These are phyloP conservation scores for Lepidocyrtinus sp. DNA, from an alignment of 2,888 invertebrate species.

Conservation along the genomic window DNA sequence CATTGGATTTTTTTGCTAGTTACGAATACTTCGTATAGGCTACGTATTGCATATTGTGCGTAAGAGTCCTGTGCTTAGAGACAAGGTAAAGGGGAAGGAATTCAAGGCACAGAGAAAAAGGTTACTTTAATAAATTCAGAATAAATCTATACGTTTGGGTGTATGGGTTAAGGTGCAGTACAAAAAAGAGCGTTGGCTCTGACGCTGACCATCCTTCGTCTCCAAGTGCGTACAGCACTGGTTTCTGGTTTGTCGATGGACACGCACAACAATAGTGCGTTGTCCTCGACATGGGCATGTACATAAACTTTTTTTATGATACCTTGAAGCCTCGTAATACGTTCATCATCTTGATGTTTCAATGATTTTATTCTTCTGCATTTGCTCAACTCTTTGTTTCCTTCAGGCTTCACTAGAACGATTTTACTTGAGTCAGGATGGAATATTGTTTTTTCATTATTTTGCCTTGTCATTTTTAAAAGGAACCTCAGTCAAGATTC, in stretches of 20 bases:
- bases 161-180: not conserved
- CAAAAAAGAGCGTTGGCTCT: not conserved
- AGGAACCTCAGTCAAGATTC: not conserved
- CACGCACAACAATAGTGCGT: slow-evolving; percentile 39
- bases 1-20: too few relatives aligned
- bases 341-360: not conserved
- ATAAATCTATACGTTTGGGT: not conserved
- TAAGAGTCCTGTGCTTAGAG: not conserved
- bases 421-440: not conserved
- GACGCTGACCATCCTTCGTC: slow-evolving; percentile 1
- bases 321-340: not conserved
- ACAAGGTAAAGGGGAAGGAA: slow-evolving; percentile 31
- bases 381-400: too few relatives aligned
- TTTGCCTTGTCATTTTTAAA: not conserved
- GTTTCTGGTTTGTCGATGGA: too few relatives aligned
- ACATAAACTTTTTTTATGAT: not conserved
- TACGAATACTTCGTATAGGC: too few relatives aligned
- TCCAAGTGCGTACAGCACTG: not conserved
- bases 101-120: slow-evolving; percentile 12
- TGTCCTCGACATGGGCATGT: slow-evolving; percentile 26
- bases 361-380: not conserved
- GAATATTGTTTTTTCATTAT: not conserved
- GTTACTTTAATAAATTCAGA: not conserved
- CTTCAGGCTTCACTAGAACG: not conserved
- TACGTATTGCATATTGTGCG: too few relatives aligned